A percentile compares a stretch with the other conserved stretches of the same genome.
Evolutionary conservation across 2,888 invertebrate species (phyloP).

Genomic region (Drosophila percnosoma): DNA sequence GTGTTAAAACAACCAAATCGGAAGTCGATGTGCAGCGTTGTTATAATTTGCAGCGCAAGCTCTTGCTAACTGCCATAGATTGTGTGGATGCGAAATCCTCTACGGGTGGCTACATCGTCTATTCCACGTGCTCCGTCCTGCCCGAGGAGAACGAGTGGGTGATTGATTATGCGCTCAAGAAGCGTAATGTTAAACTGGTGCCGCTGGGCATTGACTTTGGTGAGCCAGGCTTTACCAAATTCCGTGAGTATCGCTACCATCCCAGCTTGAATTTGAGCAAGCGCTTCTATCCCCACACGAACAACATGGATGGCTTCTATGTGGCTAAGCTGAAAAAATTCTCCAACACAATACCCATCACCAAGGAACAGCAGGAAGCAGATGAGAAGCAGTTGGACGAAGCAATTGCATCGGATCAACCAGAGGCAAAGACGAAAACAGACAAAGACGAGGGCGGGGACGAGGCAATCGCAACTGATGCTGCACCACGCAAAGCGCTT

Average conservation of each 20-base stretch:
- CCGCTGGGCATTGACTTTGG: slow-evolving; percentile 98
- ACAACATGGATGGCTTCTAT: slow-evolving; percentile 99
- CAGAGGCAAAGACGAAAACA: slow-evolving; percentile 49
- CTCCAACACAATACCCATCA: slow-evolving; percentile 90
- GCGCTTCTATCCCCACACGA: slow-evolving; percentile 98
- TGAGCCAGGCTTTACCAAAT: slow-evolving; percentile 96
- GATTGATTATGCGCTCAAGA: slow-evolving; percentile 96
- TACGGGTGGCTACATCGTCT: slow-evolving; percentile 97
- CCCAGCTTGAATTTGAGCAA: slow-evolving; percentile 94
- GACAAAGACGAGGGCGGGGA: slow-evolving; percentile 18
- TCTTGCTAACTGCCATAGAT: slow-evolving; percentile 98
- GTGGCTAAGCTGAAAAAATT: slow-evolving; percentile 99
- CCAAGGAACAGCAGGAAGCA: slow-evolving; percentile 84
- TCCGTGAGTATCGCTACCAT: slow-evolving; percentile 93
- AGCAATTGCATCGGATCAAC: slow-evolving; percentile 60
- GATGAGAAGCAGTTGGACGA: slow-evolving; percentile 82
- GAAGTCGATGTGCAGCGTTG: slow-evolving; percentile 95
- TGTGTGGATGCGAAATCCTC: slow-evolving; percentile 96
- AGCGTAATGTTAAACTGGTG: slow-evolving; percentile 96
- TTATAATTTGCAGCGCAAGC: slow-evolving; percentile 95
- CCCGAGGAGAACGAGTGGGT: slow-evolving; percentile 99
- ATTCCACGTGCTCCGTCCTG: slow-evolving; percentile 98
- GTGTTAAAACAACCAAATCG: slow-evolving; percentile 97
- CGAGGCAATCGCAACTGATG: slow-evolving; percentile 38
- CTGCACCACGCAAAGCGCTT: slow-evolving; percentile 50